Evolutionary conservation across 2,888 invertebrate genomes (phyloP), one percentile per base, ranked within the genome.

Genomic region (Pandemis corylana): DNA sequence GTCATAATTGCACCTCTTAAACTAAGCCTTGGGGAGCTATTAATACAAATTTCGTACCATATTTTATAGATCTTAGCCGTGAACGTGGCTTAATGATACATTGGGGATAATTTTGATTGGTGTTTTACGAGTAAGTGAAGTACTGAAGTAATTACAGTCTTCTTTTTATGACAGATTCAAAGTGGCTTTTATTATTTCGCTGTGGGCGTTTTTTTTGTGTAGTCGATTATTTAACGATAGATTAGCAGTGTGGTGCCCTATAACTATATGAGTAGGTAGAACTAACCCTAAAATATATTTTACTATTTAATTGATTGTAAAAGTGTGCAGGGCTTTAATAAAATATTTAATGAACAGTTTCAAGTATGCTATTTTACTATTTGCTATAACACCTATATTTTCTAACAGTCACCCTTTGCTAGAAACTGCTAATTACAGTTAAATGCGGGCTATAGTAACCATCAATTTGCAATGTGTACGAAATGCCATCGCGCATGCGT

Each of bases 381-480:
- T 56, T 15, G 56, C 56, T n/a, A 56, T 56, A 5, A 56, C 56
- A 56, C 62, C 44, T 28, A 62, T 46, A 12, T 61, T 53, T 53
- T 59, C 28, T 12, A 59, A 2, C 15, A n/a, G 15, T 4, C 9
- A 9, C 20, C 20, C 56, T 56, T n/a, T 20, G 7, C 1, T 49
- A 56, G 12, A n/a, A 53, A 74, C 36, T 61, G 13, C 7, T 59
- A 66, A 75, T 71, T 53, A 78, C 74, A 78, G 81, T 78, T 80
- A 79, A 78, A 80, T 81, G 77, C 80, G 77, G 78, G 20, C 20
- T 20, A 20, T 20, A 20, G 78, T 82, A 85, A 83, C 85, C 83
- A 80, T 84, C 85, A 89, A 89, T 89, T 88, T 88, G 87, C 84
- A 84, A 85, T 83, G 81, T 84, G 85, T 81, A 80, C 59, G 80